Evolutionary conservation across 2,888 invertebrate genomes (phyloP), one percentile per base, ranked within the genome.

Genomic region (Dicranocentrus wangi): DNA sequence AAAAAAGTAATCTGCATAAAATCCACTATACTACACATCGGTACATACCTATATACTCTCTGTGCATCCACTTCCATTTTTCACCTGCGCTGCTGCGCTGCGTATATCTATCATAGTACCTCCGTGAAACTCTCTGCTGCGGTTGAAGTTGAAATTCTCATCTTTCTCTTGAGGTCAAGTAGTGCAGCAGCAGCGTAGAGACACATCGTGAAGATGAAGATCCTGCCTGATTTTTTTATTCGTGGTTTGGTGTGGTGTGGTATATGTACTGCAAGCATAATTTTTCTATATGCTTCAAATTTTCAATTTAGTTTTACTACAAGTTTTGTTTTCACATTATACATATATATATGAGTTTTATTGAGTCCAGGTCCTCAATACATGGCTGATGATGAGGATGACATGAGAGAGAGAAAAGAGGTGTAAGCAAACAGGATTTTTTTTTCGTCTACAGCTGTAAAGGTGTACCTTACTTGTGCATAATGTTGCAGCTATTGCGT

Each of bases 291-390:
- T 15, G 51, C 28, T 42, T 13, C 7, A 58, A 65, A 25, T 39
- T n/a, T n/a, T 65, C 55, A 65, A 55, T 65, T 65, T 8, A 39
- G 51, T 23, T 53, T 65, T 61, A 23, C 69, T n/a, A 55, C 69
- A 19, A 51, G 68, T 39, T 71, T 71, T 60, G 10, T 27, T 71
- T 71, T 71, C 61, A 43, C 21, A 19, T 55, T 42, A 15, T 32
- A 58, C 25, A 21, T 58, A 19, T 55, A 19, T 55, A 19, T 32
- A 32, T 19, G 43, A 75, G 25, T 75, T 75, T 75, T 75, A 75
- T 75, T 75, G 73, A 65, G 73, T 75, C 73, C 73, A 75, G 73
- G 73, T 53, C 73, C 73, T 65, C 73, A 75, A 75, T 75, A 65
- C 65, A 75, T 63, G n/a, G n/a, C n/a, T n/a, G n/a, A n/a, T n/a